These are phyloP conservation scores for Proterorhinus semilunaris DNA, from an alignment of 2,113 vertebrate genomes.

Conservation along the genomic window DNA sequence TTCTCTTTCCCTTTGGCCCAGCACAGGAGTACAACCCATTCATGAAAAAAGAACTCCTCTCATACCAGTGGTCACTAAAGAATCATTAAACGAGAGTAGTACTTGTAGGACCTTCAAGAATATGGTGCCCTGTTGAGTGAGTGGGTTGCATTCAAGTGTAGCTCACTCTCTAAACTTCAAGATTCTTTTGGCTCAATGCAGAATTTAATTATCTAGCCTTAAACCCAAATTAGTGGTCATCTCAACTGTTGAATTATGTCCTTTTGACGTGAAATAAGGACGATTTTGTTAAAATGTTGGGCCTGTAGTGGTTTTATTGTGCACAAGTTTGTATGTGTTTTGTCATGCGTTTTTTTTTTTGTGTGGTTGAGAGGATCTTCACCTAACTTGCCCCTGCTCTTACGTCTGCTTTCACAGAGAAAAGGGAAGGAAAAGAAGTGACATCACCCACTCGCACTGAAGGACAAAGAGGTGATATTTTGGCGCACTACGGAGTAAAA, in stretches of 20 bases:
- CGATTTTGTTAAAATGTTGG: constrained; percentile 40
- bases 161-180: constrained; percentile 46
- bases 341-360: constrained; percentile 20
- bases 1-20: constrained; percentile 18
- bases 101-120: constrained; percentile 44
- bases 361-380: constrained; percentile 15
- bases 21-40: constrained; percentile 23
- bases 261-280: constrained; percentile 42
- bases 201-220: constrained; percentile 31
- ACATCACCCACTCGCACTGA: constrained; percentile 10
- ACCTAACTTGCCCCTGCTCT: constrained; percentile 21
- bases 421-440: constrained; percentile 1
- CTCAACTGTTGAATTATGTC: constrained; percentile 41
- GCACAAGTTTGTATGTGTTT: constrained; percentile 15
- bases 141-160: constrained; percentile 50
- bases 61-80: constrained; percentile 1
- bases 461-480: neutral
- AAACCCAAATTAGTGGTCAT: constrained; percentile 41
- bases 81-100: constrained; percentile 35
- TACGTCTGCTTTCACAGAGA: constrained; percentile 19
- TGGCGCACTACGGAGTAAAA: too few relatives aligned
- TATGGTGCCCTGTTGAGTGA: constrained; percentile 34
- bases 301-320: constrained; percentile 33
- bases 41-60: constrained; percentile 44
- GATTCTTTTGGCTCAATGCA: constrained; percentile 27